Evolutionary conservation across 2,888 invertebrate genomes (phyloP).

Genomic region (Exephanes ischioxanthus): DNA sequence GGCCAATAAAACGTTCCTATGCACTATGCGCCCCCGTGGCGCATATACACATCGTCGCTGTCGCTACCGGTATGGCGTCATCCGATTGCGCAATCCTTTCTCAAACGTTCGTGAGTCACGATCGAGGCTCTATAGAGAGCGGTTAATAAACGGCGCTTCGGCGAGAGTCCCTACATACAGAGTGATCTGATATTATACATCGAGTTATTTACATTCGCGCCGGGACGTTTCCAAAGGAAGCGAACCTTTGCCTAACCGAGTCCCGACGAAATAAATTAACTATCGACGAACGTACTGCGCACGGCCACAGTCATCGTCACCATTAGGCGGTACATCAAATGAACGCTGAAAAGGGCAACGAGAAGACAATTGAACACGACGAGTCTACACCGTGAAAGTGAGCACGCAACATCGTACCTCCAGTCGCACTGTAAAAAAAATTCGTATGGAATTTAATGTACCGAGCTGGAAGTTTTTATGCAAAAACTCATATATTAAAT

Average conservation of each 20-base stretch:
- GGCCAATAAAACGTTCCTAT: slow-evolving; percentile 28
- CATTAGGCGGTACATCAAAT: not conserved
- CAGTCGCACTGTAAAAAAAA: too few species aligned
- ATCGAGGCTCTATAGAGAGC: slow-evolving; percentile 42
- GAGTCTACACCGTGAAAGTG: too few species aligned
- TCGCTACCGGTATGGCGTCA: slow-evolving; percentile 60
- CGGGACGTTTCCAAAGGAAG: not conserved
- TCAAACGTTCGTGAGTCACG: slow-evolving; percentile 65
- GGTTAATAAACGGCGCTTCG: slow-evolving; percentile 39
- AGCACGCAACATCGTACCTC: too few species aligned
- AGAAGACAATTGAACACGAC: too few species aligned
- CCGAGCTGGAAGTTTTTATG: too few species aligned
- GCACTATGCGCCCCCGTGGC: not conserved
- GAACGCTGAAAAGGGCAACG: too few species aligned
- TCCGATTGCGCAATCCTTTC: slow-evolving; percentile 60
- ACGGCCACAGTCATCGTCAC: too few species aligned
- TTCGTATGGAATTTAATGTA: too few species aligned
- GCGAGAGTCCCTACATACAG: slow-evolving; percentile 23
- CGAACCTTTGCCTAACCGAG: not conserved
- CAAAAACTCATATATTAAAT: too few species aligned
- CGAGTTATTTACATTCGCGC: not conserved
- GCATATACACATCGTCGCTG: not conserved
- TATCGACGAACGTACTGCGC: not conserved
- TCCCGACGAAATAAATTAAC: not conserved
- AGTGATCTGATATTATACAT: slow-evolving; percentile 13